A percentile compares a stretch with the other conserved stretches of the same genome.
These are phyloP conservation scores for Papilio elwesi DNA, from an alignment of 2,888 invertebrate genomes.

Conservation along the genomic window DNA sequence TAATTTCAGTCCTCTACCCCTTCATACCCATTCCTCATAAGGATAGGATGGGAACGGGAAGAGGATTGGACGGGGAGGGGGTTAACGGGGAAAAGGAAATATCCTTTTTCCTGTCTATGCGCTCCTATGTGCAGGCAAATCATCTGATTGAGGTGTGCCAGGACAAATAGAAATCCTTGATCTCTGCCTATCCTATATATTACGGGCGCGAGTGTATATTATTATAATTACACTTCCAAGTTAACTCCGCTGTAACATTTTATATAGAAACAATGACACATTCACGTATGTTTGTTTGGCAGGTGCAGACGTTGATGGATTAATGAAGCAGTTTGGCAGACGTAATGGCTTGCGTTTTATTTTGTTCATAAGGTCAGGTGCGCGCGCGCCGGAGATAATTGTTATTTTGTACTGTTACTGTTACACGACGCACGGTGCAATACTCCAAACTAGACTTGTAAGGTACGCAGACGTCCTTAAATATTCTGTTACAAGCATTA, in stretches of 20 bases:
- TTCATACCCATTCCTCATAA: too few species aligned
- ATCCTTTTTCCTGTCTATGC: too few species aligned
- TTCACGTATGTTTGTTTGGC: constrained; percentile 22
- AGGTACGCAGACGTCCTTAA: not conserved
- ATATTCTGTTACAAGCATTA: not conserved
- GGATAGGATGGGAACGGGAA: too few species aligned
- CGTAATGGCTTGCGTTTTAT: constrained; percentile 17
- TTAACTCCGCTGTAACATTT: not conserved
- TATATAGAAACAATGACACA: constrained; percentile 2
- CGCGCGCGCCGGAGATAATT: constrained; percentile 14
- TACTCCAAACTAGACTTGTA: not conserved
- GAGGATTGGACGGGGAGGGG: too few species aligned
- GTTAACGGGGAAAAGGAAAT: too few species aligned
- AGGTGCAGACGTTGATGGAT: constrained; percentile 39
- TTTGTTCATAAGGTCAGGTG: constrained; percentile 31
- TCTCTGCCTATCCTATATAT: too few species aligned
- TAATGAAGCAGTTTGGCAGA: constrained; percentile 31
- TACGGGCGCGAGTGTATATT: too few species aligned
- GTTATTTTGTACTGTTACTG: constrained; percentile 19
- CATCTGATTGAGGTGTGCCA: too few species aligned
- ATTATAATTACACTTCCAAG: not conserved
- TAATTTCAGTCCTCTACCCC: too few species aligned
- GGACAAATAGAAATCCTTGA: too few species aligned
- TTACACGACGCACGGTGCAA: not conserved
- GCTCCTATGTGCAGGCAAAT: too few species aligned